A percentile compares a stretch with the other conserved stretches of the same genome.
Conservation (phyloP, 2,888 invertebrate genomes). For the Schizotus pectinicornis region DNA sequence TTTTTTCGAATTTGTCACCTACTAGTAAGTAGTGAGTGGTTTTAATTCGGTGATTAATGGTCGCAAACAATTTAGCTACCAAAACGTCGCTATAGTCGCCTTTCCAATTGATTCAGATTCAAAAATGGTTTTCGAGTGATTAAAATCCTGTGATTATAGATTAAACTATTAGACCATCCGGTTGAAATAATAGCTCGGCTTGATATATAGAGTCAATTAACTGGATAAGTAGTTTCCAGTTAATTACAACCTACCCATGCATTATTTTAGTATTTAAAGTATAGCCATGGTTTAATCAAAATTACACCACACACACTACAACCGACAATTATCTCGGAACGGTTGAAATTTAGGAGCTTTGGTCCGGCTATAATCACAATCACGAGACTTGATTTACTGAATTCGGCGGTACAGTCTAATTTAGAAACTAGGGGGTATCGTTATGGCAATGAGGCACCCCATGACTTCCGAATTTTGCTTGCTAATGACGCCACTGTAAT, state of each 20-base stretch:
- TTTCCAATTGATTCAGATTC: conserved; percentile 18
- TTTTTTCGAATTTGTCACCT: too few species aligned
- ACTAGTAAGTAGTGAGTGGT: too few species aligned
- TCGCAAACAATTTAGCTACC: conserved; percentile 1
- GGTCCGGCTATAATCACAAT: too few species aligned
- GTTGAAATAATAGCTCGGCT: conserved; percentile 45
- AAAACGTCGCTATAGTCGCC: neutral
- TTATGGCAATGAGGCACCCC: conserved; percentile 14
- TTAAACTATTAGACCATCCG: conserved; percentile 46
- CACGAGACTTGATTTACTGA: too few species aligned
- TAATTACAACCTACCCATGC: conserved; percentile 44
- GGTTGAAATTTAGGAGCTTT: too few species aligned
- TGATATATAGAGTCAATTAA: conserved; percentile 48
- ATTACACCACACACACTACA: conserved; percentile 26
- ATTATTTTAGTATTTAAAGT: conserved; percentile 40
- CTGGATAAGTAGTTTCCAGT: conserved; percentile 43
- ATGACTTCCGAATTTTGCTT: conserved; percentile 31
- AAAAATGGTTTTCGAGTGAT: conserved; percentile 20
- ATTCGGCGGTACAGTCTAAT: too few species aligned
- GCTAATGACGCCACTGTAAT: conserved; percentile 45
- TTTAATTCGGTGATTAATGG: too few species aligned
- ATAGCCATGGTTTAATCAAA: conserved; percentile 39
- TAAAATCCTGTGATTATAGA: conserved; percentile 35
- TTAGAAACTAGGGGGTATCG: too few species aligned
- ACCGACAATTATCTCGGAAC: conserved; percentile 7